Evolutionary conservation across 2,797 vertebrate genomes (phyloP), one percentile per base, ranked within the genome.

Genomic region (Pseudopleuronectes americanus): DNA sequence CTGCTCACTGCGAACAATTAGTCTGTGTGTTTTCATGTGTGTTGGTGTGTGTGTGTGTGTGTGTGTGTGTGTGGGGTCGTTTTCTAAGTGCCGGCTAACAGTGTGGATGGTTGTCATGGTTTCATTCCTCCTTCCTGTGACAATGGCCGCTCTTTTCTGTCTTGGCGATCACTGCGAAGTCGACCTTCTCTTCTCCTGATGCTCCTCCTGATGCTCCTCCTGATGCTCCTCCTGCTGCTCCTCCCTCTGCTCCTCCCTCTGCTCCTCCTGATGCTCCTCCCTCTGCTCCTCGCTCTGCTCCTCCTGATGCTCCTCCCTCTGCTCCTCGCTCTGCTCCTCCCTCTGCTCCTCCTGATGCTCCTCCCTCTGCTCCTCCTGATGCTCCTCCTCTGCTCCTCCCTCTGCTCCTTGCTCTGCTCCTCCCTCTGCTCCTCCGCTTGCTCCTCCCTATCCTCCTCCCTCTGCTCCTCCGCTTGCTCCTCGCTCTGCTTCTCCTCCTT

Each of bases 51-150:
- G 3, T 24, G 3, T 24, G 24, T 24, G 24, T 24, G 24, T 3
- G 2, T 2, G 24, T 64, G 70, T 67, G 60, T 74, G 76, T 17
- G 24, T 24, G 24, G 62, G 13, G 66, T 83, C 66, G 4, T 81
- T 81, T 83, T 79, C 78, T 4, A 54, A 68, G 70, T 84, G 83
- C 75, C 81, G 76, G 61, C 74, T 73, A 84, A 86, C 81, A 79
- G 64, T 64, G 71, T 74, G 83, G 76, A 71, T 22, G 80, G 92
- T 93, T 92, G 90, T 88, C 92, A 93, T 92, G 93, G 92, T 91
- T 92, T 91, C 90, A 71, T 79, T 85, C 85, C 76, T 86, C 74
- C 77, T 87, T 47, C 74, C 78, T 72, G 77, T 28, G 53, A 91
- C 90, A 88, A 90, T 92, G 83, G 88, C 71, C 66, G 57, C 82